phyloP scores from a whole-genome alignment of 2,797 vertebrate species.

The Mastacembelus armatus region DNA sequence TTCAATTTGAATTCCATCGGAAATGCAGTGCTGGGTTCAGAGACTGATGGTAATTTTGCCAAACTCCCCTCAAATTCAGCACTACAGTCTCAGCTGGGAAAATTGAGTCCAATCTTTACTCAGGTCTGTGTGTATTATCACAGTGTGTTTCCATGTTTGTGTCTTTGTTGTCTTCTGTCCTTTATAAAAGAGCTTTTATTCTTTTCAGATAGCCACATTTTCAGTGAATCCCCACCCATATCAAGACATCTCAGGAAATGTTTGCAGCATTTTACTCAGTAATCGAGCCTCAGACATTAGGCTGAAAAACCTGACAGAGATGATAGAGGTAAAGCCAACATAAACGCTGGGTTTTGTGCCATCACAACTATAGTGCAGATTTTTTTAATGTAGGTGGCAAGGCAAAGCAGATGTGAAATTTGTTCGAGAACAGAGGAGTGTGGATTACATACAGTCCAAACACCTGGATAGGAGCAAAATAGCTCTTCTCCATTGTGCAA shows the following conservation, averaged over 20 bases:
- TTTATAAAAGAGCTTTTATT: slow-evolving; percentile 18
- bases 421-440: neutral
- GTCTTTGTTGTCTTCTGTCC: neutral
- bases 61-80: slow-evolving; percentile 63
- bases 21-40: slow-evolving; percentile 56
- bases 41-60: slow-evolving; percentile 34
- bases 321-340: slow-evolving; percentile 75
- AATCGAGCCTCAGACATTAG: slow-evolving; percentile 10
- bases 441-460: neutral
- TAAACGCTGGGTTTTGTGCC: neutral
- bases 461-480: no score
- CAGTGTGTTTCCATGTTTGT: neutral
- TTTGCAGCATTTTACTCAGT: slow-evolving; percentile 74
- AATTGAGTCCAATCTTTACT: neutral
- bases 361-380: neutral
- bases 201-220: slow-evolving; percentile 72
- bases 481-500: neutral
- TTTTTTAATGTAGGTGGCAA: neutral
- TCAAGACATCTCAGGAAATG: slow-evolving; percentile 69
- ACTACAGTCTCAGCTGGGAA: slow-evolving; percentile 17
- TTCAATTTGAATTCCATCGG: neutral
- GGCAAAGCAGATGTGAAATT: neutral
- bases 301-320: slow-evolving; percentile 63
- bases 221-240: slow-evolving; percentile 67
- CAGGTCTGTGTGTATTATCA: slow-evolving; percentile 71